phyloP scores from a whole-genome alignment of 2,113 vertebrate genomes.

The Lichenostomus cassidix region DNA sequence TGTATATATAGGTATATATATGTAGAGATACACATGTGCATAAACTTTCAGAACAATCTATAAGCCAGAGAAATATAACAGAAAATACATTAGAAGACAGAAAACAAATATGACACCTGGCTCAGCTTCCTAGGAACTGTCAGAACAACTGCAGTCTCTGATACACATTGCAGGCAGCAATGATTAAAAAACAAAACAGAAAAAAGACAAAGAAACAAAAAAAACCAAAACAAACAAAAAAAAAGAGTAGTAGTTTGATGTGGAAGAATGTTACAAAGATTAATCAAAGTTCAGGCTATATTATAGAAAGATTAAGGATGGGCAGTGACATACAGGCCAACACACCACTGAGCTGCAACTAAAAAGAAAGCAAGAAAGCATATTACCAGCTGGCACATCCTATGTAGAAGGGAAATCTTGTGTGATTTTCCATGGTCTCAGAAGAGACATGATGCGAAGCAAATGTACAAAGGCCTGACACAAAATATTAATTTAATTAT shows the following conservation, averaged over 20 bases:
- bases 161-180: neutral
- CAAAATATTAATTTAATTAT: neutral
- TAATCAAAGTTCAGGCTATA: neutral
- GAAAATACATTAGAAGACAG: neutral
- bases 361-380: slow-evolving; percentile 2
- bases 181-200: neutral
- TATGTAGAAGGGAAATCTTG: neutral
- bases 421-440: neutral
- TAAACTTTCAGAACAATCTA: neutral
- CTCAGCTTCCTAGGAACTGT: neutral
- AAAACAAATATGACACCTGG: neutral
- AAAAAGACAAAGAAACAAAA: neutral
- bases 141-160: neutral
- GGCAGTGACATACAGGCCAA: neutral
- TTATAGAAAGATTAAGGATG: neutral
- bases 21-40: neutral
- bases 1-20: neutral
- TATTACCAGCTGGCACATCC: neutral
- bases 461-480: neutral
- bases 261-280: neutral
- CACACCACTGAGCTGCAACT: neutral
- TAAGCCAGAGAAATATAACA: neutral
- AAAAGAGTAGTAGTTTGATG: neutral
- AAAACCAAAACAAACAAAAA: neutral
- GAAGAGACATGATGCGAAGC: neutral